These are phyloP conservation scores for Basileuterus tristriatus DNA, from an alignment of 2,797 vertebrate genomes.

Conservation along the genomic window DNA sequence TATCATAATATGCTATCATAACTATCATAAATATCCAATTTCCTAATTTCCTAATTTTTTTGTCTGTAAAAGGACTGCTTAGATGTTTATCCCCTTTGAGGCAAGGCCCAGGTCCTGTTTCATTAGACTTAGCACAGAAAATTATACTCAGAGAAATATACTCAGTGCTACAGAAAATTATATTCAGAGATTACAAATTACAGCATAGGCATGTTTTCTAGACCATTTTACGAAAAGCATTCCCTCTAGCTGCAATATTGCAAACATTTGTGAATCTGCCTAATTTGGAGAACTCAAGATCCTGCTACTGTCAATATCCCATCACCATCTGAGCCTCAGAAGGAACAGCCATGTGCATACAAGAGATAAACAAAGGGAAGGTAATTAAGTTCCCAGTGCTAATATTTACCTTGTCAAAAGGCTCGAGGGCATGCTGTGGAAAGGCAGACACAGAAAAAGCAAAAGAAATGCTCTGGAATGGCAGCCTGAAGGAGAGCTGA, in stretches of 20 bases:
- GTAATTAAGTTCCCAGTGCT: conserved; percentile 5
- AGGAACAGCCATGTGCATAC: neutral
- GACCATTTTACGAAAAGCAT: neutral
- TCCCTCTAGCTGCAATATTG: neutral
- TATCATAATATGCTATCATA: neutral
- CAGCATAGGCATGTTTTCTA: neutral
- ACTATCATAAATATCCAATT: neutral
- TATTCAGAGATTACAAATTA: neutral
- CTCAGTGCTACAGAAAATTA: neutral
- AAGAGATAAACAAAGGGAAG: neutral
- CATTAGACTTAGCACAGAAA: neutral
- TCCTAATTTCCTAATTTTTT: neutral
- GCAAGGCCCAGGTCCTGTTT: neutral
- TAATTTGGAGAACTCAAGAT: neutral
- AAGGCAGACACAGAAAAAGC: neutral
- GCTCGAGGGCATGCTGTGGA: neutral
- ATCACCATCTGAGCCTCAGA: neutral
- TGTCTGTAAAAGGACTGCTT: neutral
- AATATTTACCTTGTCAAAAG: conserved; percentile 2
- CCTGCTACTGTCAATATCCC: neutral
- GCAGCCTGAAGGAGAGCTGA: neutral
- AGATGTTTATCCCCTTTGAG: neutral
- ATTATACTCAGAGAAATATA: no score
- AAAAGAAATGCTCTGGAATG: neutral
- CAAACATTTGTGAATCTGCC: neutral